Conservation (phyloP, 2,113 vertebrate species). For the Podarcis muralis region DNA sequence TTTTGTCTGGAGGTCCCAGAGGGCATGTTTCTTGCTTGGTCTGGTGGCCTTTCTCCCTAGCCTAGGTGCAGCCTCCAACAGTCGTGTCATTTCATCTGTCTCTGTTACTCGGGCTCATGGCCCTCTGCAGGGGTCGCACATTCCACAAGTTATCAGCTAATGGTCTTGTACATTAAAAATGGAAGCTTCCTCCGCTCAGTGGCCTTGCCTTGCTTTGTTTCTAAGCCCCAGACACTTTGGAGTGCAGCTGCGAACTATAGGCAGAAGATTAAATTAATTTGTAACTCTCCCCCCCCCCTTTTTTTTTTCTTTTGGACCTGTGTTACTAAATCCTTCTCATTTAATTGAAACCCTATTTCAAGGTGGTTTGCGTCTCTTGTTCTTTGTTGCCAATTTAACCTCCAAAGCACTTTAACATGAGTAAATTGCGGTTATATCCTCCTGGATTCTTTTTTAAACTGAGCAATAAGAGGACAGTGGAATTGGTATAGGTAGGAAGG, state of each 20-base stretch:
- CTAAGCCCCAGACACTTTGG: conserved; percentile 80
- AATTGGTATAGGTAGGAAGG: conserved; percentile 72
- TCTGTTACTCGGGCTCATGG: conserved; percentile 74
- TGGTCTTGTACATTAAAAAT: conserved; percentile 87
- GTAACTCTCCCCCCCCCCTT: conserved; percentile 73
- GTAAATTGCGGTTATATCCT: conserved; percentile 81
- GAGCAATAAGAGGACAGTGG: conserved; percentile 57
- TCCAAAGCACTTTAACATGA: conserved; percentile 77
- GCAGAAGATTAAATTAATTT: conserved; percentile 89
- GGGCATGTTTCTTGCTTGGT: conserved; percentile 71
- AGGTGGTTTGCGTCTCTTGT: conserved; percentile 73
- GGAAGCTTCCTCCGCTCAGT: conserved; percentile 74
- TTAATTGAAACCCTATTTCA: conserved; percentile 86
- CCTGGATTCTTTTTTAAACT: conserved; percentile 64
- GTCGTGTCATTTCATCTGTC: conserved; percentile 78
- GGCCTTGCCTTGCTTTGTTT: conserved; percentile 83
- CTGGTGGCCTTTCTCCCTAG: conserved; percentile 65
- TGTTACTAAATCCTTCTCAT: conserved; percentile 80
- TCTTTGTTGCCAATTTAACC: conserved; percentile 81
- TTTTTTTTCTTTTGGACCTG: conserved; percentile 48
- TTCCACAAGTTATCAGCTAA: conserved; percentile 91
- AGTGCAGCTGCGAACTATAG: conserved; percentile 81
- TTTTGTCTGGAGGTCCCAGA: conserved; percentile 75
- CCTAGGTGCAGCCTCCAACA: conserved; percentile 64
- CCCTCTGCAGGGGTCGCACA: conserved; percentile 80